phyloP scores from a whole-genome alignment of 92 coral and sea anemone genomes.

The Scolanthus callimorphus region DNA sequence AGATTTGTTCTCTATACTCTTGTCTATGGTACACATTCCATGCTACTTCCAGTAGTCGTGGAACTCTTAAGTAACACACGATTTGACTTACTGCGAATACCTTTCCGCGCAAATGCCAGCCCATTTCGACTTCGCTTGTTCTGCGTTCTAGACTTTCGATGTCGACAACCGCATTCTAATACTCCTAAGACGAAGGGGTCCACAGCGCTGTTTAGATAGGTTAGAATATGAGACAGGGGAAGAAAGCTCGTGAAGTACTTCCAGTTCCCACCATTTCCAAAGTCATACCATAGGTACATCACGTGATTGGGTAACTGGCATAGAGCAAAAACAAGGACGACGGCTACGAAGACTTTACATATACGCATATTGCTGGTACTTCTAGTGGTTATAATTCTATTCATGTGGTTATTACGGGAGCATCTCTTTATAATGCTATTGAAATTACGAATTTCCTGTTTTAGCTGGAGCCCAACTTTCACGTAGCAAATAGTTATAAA shows the following conservation, averaged over 20 bases:
- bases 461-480: constrained; percentile 34
- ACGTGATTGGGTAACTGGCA: constrained; percentile 69
- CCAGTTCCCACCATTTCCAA: constrained; percentile 52
- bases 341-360: constrained; percentile 56
- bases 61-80: too few relatives aligned
- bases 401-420: constrained; percentile 14
- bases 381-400: constrained; percentile 16
- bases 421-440: constrained; percentile 3
- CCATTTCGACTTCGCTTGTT: too few relatives aligned
- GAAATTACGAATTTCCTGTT: constrained; percentile 5
- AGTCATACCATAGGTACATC: constrained; percentile 74
- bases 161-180: constrained; percentile 2
- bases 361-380: constrained; percentile 36
- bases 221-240: constrained; percentile 42
- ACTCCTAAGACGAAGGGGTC: constrained; percentile 82
- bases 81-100: too few relatives aligned
- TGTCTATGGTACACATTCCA: too few relatives aligned
- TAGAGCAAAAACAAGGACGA: constrained; percentile 60
- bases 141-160: too few relatives aligned
- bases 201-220: constrained; percentile 67
- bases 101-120: too few relatives aligned
- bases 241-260: constrained; percentile 24
- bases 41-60: too few relatives aligned
- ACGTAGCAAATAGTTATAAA: constrained; percentile 50
- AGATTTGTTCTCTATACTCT: too few relatives aligned